Base-by-base conservation (phyloP, 2,113 vertebrate species). In the Mirounga angustirostris region DNA sequence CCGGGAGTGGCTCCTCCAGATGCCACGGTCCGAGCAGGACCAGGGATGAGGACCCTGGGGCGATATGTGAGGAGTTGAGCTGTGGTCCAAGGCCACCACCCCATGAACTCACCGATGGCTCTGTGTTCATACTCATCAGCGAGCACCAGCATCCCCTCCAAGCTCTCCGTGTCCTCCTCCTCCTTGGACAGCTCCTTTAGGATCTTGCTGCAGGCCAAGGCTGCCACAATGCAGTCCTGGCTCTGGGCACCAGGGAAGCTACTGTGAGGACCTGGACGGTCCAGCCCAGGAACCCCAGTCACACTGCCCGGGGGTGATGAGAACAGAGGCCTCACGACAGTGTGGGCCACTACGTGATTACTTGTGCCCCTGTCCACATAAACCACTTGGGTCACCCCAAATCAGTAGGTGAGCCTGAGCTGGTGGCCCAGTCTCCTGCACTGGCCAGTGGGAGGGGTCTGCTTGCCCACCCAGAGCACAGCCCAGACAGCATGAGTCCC, bases 151-250 rank as follows among this genome's bases (percentile, higher is more conserved):
- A 99, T 99, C 10, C 99, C 98, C 8, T 99, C 99, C 0, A 97
- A 98, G 79, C 99, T 99, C 65, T 99, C 99, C 0, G 98, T 99
- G 91, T 99, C 99, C 0, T 98, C 99, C 93, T 98, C 99, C 94
- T 99, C 99, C 95, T 97, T 96, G 30, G 99, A 99, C 61, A 99
- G 98, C 76, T 99, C 99, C 98, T 99, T 99, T 97, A 99, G 98
- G 97, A 99, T 99, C 98, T 99, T 99, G 98, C 99, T 99, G 98
- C 99, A 99, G 71, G 99, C 99, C 97, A 99, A 98, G 0, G 99
- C 99, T 0, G 99, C 99, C 0, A 95, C 99, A 4, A 98, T 99
- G 96, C 99, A 99, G 98, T 99, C 99, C 98, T 98, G 98, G 83
- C 98, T 98, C 99, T 99, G 97, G 15, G 80, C 56, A 76, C n/a